Base-by-base conservation (phyloP, 2,797 vertebrate species). In the Alectoris magna region DNA sequence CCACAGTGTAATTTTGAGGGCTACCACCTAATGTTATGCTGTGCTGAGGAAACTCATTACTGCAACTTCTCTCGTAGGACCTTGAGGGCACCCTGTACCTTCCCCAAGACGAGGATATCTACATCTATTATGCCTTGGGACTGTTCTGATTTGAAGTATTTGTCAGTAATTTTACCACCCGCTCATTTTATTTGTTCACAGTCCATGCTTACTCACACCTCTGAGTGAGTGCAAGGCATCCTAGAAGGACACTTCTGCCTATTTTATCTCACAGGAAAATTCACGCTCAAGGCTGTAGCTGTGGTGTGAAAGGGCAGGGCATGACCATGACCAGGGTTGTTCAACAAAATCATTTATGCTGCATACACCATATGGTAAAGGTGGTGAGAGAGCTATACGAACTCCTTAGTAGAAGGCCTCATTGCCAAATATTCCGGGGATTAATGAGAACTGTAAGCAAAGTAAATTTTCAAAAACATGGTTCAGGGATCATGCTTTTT, bases 11-110 rank as follows among this genome's bases (percentile, higher is more conserved):
- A 44, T 76, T 84, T 59, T 26, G 16, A 48, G 41, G 17, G 22
- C 8, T 87, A 72, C 13, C 9, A 41, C 23, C 10, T 31, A 76
- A 73, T 58, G 18, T 3, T 62, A 22, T n/a, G 26, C n/a, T 46
- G 10, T 22, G 10, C 23, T 26, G 11, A 67, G 31, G 16, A 10
- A 87, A 7, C 2, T 44, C 1, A 1, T 15, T 2, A 1, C 8
- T 19, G 5, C 16, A 53, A 77, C 64, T 87, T 73, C 36, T 53
- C 64, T 38, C 46, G 8, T 53, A 62, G 27, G 5, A 74, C 27
- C 27, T 18, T 23, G 39, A 75, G 10, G 17, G 3, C 19, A 41
- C 8, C 3, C 62, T 74, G 60, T 44, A 41, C 11, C 26, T 83
- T 67, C 26, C 43, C 14, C 1, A 14, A 43, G 34, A n/a, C 23